Evolutionary conservation across 2,888 invertebrate genomes (phyloP).

Genomic region (Eupelmus urozonus): DNA sequence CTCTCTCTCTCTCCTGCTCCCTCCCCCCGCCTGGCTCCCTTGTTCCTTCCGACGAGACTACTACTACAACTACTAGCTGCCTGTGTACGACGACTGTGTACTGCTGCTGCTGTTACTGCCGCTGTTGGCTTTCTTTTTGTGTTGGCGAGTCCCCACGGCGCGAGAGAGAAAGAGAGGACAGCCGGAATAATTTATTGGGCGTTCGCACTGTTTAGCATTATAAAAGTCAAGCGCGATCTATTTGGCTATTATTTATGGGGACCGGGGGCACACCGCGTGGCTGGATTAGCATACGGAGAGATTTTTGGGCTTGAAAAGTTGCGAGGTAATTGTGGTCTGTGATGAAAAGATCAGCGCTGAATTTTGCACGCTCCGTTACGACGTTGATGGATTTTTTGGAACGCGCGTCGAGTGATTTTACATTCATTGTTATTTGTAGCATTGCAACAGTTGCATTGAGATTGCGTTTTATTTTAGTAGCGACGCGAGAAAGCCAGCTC

Average conservation of each 20-base stretch:
- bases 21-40: conserved; percentile 1
- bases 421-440: no score
- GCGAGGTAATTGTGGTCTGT: no score
- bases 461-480: no score
- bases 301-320: no score
- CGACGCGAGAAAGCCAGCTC: no score
- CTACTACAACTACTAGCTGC: not conserved
- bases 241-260: conserved; percentile 42
- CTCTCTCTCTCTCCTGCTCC: conserved; percentile 25
- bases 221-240: conserved; percentile 32
- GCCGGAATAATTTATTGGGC: conserved; percentile 54
- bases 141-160: conserved; percentile 2
- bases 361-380: no score
- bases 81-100: not conserved
- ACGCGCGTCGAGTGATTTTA: no score
- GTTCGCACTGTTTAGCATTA: conserved; percentile 44
- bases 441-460: no score
- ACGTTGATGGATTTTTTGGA: no score
- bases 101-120: not conserved
- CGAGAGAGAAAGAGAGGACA: conserved; percentile 17
- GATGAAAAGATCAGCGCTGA: no score
- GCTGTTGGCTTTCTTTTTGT: conserved; percentile 3
- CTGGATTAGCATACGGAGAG: no score
- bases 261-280: not conserved
- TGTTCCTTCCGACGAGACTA: not conserved